Percentiles rank a stretch among this genome's conserved stretches.
Evolutionary conservation across 2,797 vertebrate genomes (phyloP).

Genomic region (Petrocephalus schoutedeni): DNA sequence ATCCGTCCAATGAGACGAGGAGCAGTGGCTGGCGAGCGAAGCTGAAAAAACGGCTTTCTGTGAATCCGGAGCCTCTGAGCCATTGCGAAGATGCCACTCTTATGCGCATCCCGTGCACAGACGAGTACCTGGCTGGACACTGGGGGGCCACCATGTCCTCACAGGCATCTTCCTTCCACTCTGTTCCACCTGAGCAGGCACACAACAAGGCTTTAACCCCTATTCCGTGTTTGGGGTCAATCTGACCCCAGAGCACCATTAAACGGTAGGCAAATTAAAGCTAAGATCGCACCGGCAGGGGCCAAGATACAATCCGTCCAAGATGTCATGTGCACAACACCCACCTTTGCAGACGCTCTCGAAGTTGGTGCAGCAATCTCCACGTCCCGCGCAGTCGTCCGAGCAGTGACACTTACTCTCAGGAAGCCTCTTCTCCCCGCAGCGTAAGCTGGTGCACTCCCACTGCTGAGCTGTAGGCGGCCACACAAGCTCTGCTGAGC

Average conservation of each 20-base stretch:
- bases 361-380: constrained; percentile 68
- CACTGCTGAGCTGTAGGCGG: constrained; percentile 52
- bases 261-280: too few relatives aligned
- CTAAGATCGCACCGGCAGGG: not conserved
- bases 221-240: too few relatives aligned
- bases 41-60: constrained; percentile 29
- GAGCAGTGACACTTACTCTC: constrained; percentile 63
- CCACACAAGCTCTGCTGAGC: not conserved
- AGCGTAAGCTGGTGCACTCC: constrained; percentile 57
- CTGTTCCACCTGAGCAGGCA: constrained; percentile 44
- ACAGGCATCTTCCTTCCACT: constrained; percentile 61
- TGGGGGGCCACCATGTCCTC: constrained; percentile 37
- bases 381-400: constrained; percentile 50
- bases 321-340: not conserved
- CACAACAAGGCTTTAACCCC: not conserved
- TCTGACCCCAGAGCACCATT: too few relatives aligned
- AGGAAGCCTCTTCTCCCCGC: constrained; percentile 55
- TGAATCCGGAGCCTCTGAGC: not conserved
- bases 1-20: constrained; percentile 64
- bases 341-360: constrained; percentile 55
- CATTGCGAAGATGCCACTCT: not conserved
- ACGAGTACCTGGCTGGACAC: constrained; percentile 55
- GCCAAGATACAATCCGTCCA: not conserved
- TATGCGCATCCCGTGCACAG: not conserved
- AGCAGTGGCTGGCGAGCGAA: constrained; percentile 58